These are phyloP conservation scores for Ladona fulva DNA, from an alignment of 1,140 invertebrate species.

Conservation along the genomic window DNA sequence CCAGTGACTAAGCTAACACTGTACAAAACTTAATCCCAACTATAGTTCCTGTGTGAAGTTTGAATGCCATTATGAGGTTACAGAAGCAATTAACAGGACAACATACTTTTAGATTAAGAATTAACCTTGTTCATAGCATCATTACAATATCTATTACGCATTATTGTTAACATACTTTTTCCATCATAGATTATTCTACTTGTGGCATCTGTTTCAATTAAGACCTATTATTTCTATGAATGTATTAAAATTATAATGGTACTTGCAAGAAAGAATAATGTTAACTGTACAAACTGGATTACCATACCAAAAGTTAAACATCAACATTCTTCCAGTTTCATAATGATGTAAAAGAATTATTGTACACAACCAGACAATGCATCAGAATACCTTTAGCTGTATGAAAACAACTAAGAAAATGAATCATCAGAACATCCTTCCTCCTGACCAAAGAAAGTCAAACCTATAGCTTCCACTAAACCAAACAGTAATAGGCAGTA, in stretches of 20 bases:
- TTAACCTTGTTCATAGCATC: conserved; percentile 1
- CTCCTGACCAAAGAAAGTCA: no score
- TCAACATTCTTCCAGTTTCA: not conserved
- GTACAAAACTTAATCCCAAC: conserved; percentile 9
- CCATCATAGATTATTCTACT: not conserved
- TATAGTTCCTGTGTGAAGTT: conserved; percentile 1
- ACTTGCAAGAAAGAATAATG: not conserved
- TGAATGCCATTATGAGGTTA: not conserved
- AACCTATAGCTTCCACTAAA: no score
- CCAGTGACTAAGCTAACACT: not conserved
- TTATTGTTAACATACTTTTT: not conserved
- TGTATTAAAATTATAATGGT: not conserved
- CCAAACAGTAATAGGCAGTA: no score
- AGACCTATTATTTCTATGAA: not conserved
- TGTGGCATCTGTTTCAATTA: not conserved
- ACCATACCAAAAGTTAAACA: not conserved
- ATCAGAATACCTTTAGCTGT: no score
- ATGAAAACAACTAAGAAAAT: no score
- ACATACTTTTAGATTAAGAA: not conserved
- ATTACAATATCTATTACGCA: not conserved
- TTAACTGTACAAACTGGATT: not conserved
- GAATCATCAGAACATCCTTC: no score
- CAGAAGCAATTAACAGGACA: conserved; percentile 9
- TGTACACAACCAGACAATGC: no score
- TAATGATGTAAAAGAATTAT: no score